These are phyloP conservation scores for Eupithecia vulgata DNA, from an alignment of 2,888 invertebrate genomes.

Conservation along the genomic window DNA sequence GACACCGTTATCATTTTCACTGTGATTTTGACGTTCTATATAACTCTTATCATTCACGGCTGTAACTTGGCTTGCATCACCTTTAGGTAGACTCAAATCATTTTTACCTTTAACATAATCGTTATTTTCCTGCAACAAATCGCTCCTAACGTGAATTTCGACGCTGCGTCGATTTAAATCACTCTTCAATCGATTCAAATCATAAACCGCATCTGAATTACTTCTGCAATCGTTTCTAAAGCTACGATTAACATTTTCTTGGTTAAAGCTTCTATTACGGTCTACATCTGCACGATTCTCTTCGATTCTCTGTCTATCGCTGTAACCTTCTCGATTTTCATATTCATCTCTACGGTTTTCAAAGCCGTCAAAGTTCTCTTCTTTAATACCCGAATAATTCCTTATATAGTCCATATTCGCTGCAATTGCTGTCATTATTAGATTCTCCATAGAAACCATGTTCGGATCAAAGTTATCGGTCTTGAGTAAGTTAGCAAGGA, in stretches of 20 bases:
- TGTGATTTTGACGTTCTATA: background rate
- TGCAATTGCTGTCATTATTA: conserved; percentile 66
- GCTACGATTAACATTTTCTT: background rate
- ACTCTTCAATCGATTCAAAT: conserved; percentile 10
- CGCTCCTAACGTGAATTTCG: conserved; percentile 7
- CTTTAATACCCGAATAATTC: conserved; percentile 53
- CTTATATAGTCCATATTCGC: conserved; percentile 71
- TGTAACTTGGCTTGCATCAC: background rate
- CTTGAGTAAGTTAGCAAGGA: conserved; percentile 70
- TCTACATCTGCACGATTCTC: conserved; percentile 4
- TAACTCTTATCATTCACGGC: background rate
- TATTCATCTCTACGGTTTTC: background rate
- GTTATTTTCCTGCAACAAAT: background rate
- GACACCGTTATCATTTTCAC: background rate
- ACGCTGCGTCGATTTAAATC: conserved; percentile 8
- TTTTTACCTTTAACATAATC: background rate
- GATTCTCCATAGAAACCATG: conserved; percentile 58
- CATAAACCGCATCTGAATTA: background rate
- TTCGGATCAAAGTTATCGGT: conserved; percentile 54
- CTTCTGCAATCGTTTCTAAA: background rate
- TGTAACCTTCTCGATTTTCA: conserved; percentile 11
- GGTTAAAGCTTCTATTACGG: background rate
- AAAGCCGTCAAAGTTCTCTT: conserved; percentile 32
- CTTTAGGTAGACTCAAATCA: background rate
- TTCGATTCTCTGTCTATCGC: background rate